These are phyloP conservation scores for Mythimna ferrago DNA, from an alignment of 2,888 invertebrate genomes.

Conservation along the genomic window DNA sequence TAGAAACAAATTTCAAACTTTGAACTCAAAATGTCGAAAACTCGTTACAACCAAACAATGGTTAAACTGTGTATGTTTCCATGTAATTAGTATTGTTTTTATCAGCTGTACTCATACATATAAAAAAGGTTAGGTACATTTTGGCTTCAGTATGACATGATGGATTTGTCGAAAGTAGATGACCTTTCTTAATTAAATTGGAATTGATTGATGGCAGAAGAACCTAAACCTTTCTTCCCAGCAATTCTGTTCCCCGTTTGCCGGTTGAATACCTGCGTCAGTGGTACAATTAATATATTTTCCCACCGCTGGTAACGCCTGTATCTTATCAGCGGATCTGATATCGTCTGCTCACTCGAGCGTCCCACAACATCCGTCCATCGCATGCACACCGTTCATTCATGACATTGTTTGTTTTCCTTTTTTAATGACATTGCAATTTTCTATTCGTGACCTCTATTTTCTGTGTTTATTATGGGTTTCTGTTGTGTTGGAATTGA, in stretches of 20 bases:
- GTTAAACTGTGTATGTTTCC: conserved; percentile 10
- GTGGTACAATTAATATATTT: conserved; percentile 64
- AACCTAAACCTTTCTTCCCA: conserved; percentile 1
- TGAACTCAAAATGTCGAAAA: conserved; percentile 15
- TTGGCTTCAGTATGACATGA: not conserved
- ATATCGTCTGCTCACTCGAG: conserved; percentile 77
- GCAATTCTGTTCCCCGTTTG: conserved; percentile 36
- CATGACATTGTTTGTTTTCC: conserved; percentile 51
- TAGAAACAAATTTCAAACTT: conserved; percentile 30
- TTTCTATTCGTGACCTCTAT: conserved; percentile 61
- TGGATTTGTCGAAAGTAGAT: not conserved
- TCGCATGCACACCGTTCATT: conserved; percentile 61
- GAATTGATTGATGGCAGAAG: too few species aligned
- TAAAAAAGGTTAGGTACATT: not conserved
- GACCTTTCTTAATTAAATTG: not conserved
- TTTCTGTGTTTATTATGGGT: conserved; percentile 21
- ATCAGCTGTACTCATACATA: not conserved
- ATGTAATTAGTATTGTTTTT: conserved; percentile 9
- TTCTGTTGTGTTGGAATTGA: conserved; percentile 14
- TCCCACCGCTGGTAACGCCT: conserved; percentile 71
- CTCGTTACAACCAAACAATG: conserved; percentile 33
- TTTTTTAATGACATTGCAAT: conserved; percentile 61
- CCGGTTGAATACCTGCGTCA: conserved; percentile 54
- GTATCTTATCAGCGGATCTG: conserved; percentile 79
- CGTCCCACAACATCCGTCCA: conserved; percentile 76